These are phyloP conservation scores for Dinocampus coccinellae DNA, from an alignment of 2,888 invertebrate genomes.

Conservation along the genomic window DNA sequence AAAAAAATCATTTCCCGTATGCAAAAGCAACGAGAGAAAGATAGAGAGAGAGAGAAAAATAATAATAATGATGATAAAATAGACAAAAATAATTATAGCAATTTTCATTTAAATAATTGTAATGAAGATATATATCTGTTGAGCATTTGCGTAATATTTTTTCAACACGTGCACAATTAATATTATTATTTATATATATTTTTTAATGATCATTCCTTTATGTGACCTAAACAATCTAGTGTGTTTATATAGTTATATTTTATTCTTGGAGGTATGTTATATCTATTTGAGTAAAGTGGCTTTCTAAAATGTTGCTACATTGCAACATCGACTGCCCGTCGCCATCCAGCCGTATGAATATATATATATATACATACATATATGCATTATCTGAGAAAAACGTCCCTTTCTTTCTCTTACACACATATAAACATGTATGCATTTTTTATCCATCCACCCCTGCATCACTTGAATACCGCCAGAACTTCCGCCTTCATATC, in stretches of 20 bases:
- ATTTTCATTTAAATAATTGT: too few relatives aligned
- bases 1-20: slow-evolving; percentile 18
- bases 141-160: too few relatives aligned
- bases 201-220: neutral
- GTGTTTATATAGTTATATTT: neutral
- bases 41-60: neutral
- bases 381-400: slow-evolving; percentile 18
- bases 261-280: neutral
- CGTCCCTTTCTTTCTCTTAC: slow-evolving; percentile 25
- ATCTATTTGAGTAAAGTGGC: slow-evolving; percentile 29
- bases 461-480: slow-evolving; percentile 13
- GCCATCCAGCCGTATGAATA: neutral
- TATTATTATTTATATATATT: neutral
- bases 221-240: too few relatives aligned
- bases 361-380: neutral
- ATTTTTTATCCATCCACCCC: slow-evolving; percentile 8
- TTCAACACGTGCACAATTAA: neutral
- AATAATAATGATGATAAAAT: neutral
- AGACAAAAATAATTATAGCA: too few relatives aligned
- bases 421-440: neutral
- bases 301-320: slow-evolving; percentile 29
- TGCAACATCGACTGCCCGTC: slow-evolving; percentile 21
- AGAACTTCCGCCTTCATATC: slow-evolving; percentile 20
- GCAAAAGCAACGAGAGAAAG: slow-evolving; percentile 2
- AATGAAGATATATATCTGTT: too few relatives aligned